Percentiles rank a stretch among this genome's conserved stretches.
Conservation (phyloP, 2,888 invertebrate species). For the Drymonia ruficornis region DNA sequence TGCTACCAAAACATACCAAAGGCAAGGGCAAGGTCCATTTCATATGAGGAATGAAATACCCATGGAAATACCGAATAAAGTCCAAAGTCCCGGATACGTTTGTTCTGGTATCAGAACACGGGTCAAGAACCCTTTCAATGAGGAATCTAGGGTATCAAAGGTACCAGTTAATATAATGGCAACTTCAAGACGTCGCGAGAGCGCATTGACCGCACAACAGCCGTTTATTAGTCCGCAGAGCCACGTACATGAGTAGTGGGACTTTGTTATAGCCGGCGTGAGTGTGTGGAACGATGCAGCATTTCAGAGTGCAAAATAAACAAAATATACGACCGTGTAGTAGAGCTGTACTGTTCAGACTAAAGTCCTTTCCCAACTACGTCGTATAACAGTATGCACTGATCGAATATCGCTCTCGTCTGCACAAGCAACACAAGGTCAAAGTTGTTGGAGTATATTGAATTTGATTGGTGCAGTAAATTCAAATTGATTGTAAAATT, state of each 20-base stretch:
- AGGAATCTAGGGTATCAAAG: not conserved
- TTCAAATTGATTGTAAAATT: too few species aligned
- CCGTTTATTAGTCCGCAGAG: not conserved
- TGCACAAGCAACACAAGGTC: not conserved
- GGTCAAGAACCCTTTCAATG: not conserved
- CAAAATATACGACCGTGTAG: not conserved
- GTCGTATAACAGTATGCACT: too few species aligned
- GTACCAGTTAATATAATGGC: not conserved
- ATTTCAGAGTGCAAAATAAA: not conserved
- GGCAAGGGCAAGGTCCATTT: too few species aligned
- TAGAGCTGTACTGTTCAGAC: not conserved
- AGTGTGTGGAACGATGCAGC: not conserved
- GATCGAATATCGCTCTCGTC: not conserved
- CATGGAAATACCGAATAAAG: too few species aligned
- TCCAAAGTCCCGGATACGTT: too few species aligned
- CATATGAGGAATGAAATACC: too few species aligned
- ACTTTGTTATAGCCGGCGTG: not conserved
- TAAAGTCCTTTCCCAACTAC: not conserved
- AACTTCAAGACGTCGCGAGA: not conserved
- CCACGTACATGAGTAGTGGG: constrained; percentile 3
- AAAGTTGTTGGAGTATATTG: not conserved
- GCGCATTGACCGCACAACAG: not conserved
- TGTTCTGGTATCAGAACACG: too few species aligned
- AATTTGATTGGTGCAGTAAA: not conserved
- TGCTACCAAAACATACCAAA: too few species aligned